Evolutionary conservation across 2,113 vertebrate genomes (phyloP).

Genomic region (Alethe diademata): DNA sequence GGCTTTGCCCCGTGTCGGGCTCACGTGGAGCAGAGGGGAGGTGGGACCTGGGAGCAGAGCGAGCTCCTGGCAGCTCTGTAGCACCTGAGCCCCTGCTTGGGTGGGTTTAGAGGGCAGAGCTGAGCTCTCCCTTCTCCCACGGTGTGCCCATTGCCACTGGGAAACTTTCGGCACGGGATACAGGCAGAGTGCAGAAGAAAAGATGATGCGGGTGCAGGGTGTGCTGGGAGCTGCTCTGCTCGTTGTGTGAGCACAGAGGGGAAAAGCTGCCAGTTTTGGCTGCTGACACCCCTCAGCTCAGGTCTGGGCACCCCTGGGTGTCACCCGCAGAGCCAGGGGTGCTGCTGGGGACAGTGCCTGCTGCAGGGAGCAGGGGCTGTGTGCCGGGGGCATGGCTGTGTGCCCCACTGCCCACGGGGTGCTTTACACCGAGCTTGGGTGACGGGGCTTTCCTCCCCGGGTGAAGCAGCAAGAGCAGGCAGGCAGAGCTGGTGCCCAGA

Average conservation of each 20-base stretch:
- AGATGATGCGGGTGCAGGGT: not conserved
- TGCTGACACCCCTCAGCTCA: not conserved
- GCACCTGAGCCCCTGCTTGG: not conserved
- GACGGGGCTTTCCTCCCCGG: fast-evolving
- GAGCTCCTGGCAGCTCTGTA: not conserved
- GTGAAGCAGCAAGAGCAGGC: not conserved
- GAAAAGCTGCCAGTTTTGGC: not conserved
- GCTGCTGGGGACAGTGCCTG: not conserved
- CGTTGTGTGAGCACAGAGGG: fast-evolving
- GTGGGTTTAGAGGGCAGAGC: not conserved
- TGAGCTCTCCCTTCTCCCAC: not conserved
- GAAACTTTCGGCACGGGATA: fast-evolving
- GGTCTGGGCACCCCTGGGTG: not conserved
- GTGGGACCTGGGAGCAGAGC: not conserved
- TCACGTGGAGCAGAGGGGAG: fast-evolving
- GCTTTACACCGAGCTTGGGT: fast-evolving
- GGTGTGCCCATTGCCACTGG: fast-evolving
- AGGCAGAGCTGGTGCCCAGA: not conserved
- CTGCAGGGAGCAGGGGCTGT: fast-evolving
- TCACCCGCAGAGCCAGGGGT: fast-evolving
- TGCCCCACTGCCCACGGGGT: no score
- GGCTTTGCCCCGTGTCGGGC: fast-evolving
- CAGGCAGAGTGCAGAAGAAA: not conserved
- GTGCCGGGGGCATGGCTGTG: not conserved
- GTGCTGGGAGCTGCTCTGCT: not conserved